Conservation (phyloP, 2,797 vertebrate species). For the Rallus crepitans region DNA sequence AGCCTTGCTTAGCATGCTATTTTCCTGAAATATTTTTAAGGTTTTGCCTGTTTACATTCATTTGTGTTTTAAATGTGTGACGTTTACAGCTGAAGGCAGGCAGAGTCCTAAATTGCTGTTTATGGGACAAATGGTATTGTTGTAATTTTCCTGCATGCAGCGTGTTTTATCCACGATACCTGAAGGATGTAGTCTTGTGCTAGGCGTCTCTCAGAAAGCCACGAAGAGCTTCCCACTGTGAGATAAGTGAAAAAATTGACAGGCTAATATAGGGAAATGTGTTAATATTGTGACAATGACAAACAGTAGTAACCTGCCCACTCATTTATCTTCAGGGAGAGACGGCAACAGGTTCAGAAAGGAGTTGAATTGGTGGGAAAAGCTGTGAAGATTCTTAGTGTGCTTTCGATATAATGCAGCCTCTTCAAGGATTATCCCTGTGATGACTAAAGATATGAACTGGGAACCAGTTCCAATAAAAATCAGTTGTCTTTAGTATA, state of each 20-base stretch:
- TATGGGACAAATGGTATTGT: neutral
- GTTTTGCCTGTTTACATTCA: neutral
- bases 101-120: neutral
- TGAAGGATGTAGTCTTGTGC: neutral
- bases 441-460: neutral
- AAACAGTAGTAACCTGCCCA: neutral
- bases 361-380: neutral
- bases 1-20: neutral
- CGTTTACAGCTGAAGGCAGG: neutral
- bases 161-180: rapidly evolving
- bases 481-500: neutral
- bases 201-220: neutral
- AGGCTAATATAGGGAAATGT: neutral
- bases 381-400: neutral
- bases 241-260: neutral
- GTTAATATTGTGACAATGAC: neutral
- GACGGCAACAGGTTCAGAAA: neutral
- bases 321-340: neutral
- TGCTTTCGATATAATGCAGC: neutral
- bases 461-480: neutral
- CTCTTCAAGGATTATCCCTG: neutral
- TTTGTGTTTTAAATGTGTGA: neutral
- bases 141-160: neutral
- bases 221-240: neutral
- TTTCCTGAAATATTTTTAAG: neutral